Evolutionary conservation across 2,797 vertebrate species (phyloP).

Genomic region (Helarctos malayanus): DNA sequence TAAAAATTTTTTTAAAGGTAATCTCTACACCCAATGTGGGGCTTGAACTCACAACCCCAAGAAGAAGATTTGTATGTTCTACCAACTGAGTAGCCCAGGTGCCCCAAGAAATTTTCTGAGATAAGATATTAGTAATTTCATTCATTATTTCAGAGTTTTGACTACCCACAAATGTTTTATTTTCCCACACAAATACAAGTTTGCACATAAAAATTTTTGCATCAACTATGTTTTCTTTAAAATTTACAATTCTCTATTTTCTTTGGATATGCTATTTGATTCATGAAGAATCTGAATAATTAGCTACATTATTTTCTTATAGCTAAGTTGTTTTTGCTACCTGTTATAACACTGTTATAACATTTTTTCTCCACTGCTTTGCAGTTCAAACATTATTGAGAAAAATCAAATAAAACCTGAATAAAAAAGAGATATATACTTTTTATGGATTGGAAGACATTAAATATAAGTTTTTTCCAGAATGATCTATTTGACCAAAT

Average conservation of each 20-base stretch:
- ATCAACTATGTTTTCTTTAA: background rate
- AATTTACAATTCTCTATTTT: background rate
- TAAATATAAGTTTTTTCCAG: background rate
- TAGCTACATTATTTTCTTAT: background rate
- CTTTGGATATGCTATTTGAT: background rate
- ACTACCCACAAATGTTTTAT: background rate
- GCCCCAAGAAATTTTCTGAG: background rate
- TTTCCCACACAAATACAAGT: background rate
- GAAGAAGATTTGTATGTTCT: background rate
- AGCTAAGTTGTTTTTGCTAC: background rate
- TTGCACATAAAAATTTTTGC: background rate
- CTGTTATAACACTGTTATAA: background rate
- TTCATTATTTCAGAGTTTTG: background rate
- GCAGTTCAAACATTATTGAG: background rate
- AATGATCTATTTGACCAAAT: slow-evolving; percentile 18
- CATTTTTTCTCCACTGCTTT: background rate
- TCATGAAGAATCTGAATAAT: background rate
- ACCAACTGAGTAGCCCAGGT: background rate
- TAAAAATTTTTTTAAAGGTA: background rate
- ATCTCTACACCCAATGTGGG: background rate
- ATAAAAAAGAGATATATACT: background rate
- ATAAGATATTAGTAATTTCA: background rate
- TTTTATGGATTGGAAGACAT: background rate
- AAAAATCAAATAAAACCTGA: slow-evolving; percentile 27
- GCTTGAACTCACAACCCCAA: background rate